Evolutionary conservation across 2,797 vertebrate genomes (phyloP), one percentile per base, ranked within the genome.

Genomic region (Champsocephalus esox): DNA sequence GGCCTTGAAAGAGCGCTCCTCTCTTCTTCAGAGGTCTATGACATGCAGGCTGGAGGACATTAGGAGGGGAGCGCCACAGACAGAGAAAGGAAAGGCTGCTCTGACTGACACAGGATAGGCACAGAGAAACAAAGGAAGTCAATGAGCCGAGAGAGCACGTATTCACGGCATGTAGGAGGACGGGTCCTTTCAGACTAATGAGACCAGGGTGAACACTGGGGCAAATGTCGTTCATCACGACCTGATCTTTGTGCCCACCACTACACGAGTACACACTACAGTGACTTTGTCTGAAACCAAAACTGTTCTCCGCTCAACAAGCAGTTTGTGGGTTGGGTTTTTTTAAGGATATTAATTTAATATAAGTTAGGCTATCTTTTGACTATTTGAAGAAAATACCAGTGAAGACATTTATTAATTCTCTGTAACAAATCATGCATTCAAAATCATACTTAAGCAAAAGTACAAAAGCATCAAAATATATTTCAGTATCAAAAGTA

Each of bases 91-190:
- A 85, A 77, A 71, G 77, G 76, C 49, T 0, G 19, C 66, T 78
- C 70, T 10, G 54, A 80, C 73, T 71, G 77, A 85, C 88, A 82
- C 55, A 57, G 84, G 77, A 85, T 64, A 50, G 66, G 73, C 61
- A 86, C 50, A 74, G 59, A 81, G 70, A 78, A 38, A 73, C 11
- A 12, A 9, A 66, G 65, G 48, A 64, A 55, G 77, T 57, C 59
- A 76, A 51, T 79, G 64, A 75, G 79, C 66, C 19, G 61, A 81
- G 71, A 69, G 73, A 60, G 58, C 61, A 51, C 49, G 55, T 70
- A 83, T 80, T 69, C 87, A 81, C 71, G 76, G 76, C 52, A 87
- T 70, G 77, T 43, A 71, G 68, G 58, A 77, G 57, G 68, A 73
- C 59, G 68, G 65, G 79, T 58, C 75, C 64, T 69, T 86, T 88